phyloP scores from a whole-genome alignment of 2,888 invertebrate genomes.

The Lysandra bellargus region DNA sequence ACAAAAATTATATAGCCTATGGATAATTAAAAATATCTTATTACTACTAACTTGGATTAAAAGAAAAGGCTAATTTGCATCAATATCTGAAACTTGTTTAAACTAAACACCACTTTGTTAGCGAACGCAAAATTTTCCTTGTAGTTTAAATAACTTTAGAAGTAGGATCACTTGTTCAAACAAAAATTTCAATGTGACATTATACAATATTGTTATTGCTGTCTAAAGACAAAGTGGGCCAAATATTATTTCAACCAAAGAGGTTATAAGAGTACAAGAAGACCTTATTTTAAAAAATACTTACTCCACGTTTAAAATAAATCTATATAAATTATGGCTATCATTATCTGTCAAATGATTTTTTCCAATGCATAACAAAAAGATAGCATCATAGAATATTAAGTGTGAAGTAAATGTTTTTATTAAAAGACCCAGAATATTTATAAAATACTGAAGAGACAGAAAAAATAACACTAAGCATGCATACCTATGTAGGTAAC shows the following conservation, averaged over 20 bases:
- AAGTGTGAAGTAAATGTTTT: not conserved
- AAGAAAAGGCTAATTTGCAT: not conserved
- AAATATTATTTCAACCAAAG: not conserved
- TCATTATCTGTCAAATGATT: not conserved
- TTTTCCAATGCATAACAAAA: not conserved
- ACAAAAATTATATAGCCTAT: no score
- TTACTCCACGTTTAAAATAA: not conserved
- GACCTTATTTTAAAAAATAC: not conserved
- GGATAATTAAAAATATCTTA: no score
- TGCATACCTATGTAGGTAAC: conserved; percentile 69
- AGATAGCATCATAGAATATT: not conserved
- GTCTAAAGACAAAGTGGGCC: not conserved
- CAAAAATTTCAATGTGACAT: not conserved
- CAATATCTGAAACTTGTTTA: not conserved
- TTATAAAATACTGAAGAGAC: not conserved
- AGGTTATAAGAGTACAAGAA: not conserved
- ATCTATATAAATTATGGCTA: not conserved
- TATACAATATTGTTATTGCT: not conserved
- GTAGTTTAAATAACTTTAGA: not conserved
- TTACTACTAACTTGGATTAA: no score
- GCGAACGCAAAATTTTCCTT: not conserved
- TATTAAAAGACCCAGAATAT: not conserved
- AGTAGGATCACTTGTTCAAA: not conserved
- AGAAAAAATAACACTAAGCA: not conserved
- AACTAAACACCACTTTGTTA: not conserved